These are phyloP conservation scores for Blennius ocellaris DNA, from an alignment of 2,113 vertebrate species.

Conservation along the genomic window DNA sequence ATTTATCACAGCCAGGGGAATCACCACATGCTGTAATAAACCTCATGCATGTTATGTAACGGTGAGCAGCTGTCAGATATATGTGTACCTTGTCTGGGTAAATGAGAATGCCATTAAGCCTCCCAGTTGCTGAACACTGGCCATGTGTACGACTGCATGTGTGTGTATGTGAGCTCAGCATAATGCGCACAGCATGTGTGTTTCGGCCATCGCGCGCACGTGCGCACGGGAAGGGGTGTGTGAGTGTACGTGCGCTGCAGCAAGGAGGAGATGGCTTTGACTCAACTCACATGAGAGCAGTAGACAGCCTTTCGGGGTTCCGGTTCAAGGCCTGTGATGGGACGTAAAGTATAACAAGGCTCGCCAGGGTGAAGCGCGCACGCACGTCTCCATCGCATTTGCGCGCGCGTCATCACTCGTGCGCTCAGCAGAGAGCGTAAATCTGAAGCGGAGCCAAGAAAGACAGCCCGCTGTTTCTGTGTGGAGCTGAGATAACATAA, in stretches of 20 bases:
- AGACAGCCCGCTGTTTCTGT: constrained; percentile 15
- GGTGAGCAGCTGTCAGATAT: constrained; percentile 29
- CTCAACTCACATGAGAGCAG: constrained; percentile 50
- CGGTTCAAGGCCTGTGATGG: constrained; percentile 51
- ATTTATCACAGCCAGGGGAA: constrained; percentile 15
- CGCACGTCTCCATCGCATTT: neutral
- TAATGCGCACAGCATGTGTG: neutral
- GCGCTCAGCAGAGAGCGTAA: constrained; percentile 35
- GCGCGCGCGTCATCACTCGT: constrained; percentile 25
- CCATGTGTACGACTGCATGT: constrained; percentile 17
- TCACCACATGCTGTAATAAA: constrained; percentile 29
- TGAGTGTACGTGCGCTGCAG: neutral
- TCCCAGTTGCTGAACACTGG: neutral
- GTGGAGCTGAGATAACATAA: constrained; percentile 44
- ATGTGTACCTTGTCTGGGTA: constrained; percentile 32
- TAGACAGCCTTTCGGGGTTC: constrained; percentile 61
- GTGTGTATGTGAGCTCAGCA: constrained; percentile 9
- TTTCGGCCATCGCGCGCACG: neutral
- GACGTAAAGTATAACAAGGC: constrained; percentile 64
- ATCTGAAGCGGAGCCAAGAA: constrained; percentile 38
- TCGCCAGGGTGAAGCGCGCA: constrained; percentile 12
- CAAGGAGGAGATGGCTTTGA: constrained; percentile 40
- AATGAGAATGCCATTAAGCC: constrained; percentile 36
- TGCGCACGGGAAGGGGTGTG: constrained; percentile 11
- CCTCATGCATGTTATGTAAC: constrained; percentile 14